A percentile compares a stretch with the other conserved stretches of the same genome.
phyloP scores from a whole-genome alignment of 92 coral and sea anemone genomes.

The Bergia puertoricense region DNA sequence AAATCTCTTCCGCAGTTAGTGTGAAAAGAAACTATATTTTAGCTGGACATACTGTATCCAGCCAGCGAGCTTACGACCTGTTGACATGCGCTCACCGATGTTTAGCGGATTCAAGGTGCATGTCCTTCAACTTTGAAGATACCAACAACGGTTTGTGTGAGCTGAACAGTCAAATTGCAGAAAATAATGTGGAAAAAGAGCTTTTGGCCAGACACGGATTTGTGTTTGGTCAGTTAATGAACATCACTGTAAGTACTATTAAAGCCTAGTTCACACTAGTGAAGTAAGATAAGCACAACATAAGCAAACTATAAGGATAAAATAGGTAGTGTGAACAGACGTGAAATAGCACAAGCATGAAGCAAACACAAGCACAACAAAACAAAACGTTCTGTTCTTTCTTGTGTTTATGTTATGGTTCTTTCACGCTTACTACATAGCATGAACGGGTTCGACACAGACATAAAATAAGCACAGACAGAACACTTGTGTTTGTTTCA shows the following conservation, averaged over 20 bases:
- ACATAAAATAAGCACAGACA: too few relatives aligned
- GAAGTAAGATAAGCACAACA: too few relatives aligned
- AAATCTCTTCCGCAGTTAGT: not conserved
- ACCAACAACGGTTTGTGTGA: slow-evolving; percentile 6
- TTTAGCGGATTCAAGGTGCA: not conserved
- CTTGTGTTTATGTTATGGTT: too few relatives aligned
- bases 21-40: not conserved
- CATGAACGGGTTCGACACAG: too few relatives aligned
- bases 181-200: not conserved
- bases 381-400: too few relatives aligned
- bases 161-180: not conserved
- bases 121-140: slow-evolving; percentile 23
- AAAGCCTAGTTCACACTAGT: too few relatives aligned
- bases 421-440: too few relatives aligned
- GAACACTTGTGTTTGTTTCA: too few relatives aligned
- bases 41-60: not conserved
- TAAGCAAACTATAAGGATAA: too few relatives aligned
- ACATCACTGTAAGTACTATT: not conserved
- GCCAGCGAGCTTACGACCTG: slow-evolving; percentile 16
- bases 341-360: too few relatives aligned
- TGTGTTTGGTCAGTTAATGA: slow-evolving; percentile 3
- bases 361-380: too few relatives aligned
- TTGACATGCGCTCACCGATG: slow-evolving; percentile 23
- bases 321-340: too few relatives aligned
- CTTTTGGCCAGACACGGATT: not conserved